A percentile compares a stretch with the other conserved stretches of the same genome.
Evolutionary conservation across 2,797 vertebrate genomes (phyloP).

Genomic region (Lophotriccus pileatus): DNA sequence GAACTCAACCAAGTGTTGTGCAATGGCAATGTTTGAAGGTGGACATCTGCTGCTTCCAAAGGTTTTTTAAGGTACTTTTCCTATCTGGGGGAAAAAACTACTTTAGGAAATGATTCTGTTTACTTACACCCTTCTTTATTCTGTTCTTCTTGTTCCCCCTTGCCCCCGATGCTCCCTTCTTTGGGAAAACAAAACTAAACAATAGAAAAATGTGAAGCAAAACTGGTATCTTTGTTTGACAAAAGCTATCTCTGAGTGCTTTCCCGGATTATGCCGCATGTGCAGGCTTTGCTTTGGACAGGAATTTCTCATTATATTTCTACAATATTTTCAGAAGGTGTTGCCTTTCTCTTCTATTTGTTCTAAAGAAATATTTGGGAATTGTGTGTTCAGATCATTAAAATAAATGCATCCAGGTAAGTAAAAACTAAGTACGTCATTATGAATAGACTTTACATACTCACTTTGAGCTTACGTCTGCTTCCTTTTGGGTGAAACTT

Average conservation of each 20-base stretch:
- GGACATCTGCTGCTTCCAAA: rapidly evolving
- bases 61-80: rapidly evolving
- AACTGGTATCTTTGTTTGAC: rapidly evolving
- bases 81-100: background rate
- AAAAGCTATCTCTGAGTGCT: background rate
- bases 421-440: background rate
- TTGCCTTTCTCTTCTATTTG: background rate
- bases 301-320: background rate
- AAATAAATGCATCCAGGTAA: background rate
- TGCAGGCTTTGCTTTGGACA: background rate
- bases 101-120: background rate
- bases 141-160: rapidly evolving
- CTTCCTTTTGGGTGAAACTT: background rate
- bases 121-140: background rate
- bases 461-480: background rate
- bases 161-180: background rate
- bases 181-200: background rate
- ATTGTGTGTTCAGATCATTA: rapidly evolving
- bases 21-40: rapidly evolving
- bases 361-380: background rate
- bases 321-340: background rate
- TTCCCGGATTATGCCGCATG: background rate
- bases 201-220: background rate
- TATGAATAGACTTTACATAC: background rate
- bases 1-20: rapidly evolving